Evolutionary conservation across 2,888 invertebrate species (phyloP).

Genomic region (Rotaria sp.): DNA sequence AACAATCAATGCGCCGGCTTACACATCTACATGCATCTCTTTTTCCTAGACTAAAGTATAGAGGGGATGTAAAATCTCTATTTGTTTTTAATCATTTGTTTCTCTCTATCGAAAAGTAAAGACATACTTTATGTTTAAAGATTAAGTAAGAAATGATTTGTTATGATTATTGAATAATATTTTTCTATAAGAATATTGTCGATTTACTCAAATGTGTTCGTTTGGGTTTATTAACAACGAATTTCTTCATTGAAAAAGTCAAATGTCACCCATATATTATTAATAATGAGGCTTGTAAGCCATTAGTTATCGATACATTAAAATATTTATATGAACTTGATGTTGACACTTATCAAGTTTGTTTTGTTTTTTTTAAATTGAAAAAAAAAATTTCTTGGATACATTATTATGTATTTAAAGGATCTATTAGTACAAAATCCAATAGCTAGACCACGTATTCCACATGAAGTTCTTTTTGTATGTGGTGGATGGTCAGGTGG

Average conservation of each 20-base stretch:
- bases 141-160: no score
- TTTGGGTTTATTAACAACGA: slow-evolving; percentile 65
- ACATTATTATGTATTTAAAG: background rate
- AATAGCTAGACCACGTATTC: slow-evolving; percentile 66
- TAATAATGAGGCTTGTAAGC: slow-evolving; percentile 73
- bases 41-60: no score
- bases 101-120: no score
- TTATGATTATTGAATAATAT: background rate
- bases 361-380: slow-evolving; percentile 27
- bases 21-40: no score
- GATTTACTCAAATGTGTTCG: slow-evolving; percentile 55
- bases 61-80: no score
- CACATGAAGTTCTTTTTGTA: slow-evolving; percentile 57
- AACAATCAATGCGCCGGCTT: no score
- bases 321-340: slow-evolving; percentile 84
- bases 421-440: slow-evolving; percentile 58
- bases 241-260: slow-evolving; percentile 78
- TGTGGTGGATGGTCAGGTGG: slow-evolving; percentile 65
- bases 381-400: no score
- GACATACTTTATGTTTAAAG: no score
- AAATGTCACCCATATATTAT: slow-evolving; percentile 70
- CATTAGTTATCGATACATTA: slow-evolving; percentile 79
- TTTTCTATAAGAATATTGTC: slow-evolving; percentile 61
- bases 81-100: no score
- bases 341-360: slow-evolving; percentile 70